Evolutionary conservation across 2,888 invertebrate species (phyloP), one percentile per base, ranked within the genome.

Genomic region (Drosophila dives): DNA sequence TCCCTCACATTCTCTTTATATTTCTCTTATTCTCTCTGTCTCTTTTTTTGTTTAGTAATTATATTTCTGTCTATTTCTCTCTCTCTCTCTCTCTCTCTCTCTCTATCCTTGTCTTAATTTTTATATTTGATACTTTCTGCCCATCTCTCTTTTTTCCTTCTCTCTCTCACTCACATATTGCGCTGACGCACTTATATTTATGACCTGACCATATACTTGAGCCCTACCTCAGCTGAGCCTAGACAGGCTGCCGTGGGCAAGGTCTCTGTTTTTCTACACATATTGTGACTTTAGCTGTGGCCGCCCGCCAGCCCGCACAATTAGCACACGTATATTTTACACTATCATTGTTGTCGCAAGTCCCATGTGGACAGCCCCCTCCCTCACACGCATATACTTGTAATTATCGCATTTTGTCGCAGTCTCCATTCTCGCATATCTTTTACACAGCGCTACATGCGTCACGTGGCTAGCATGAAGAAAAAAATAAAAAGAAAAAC

Each of bases 391-490:
- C 15, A 23, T 36, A 40, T 15, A 55, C 53, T 65, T 56, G 56
- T 53, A 50, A 29, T 33, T 69, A 75, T 75, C 54, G 64, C 70
- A 70, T 75, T 58, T 65, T 70, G 53, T 63, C 49, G 6, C 33
- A 59, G 60, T 69, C 49, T 50, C 40, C 29, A 40, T 74, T 73
- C 59, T 61, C 59, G 10, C 45, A 62, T 64, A 59, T 38, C 17
- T 59, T 64, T 54, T 59, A 72, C 66, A 68, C 74, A 74, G 68
- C 83, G 70, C 45, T 23, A 45, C 71, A 82, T 85, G 72, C 83
- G 81, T 75, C 83, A 72, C 73, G 83, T 75, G 77, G 82, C 56
- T 45, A 50, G 67, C 48, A 69, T 69, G 54, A 66, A 62, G 23
- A 64, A 77, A 64, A 66, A 61, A 64, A 20, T 48, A 8, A n/a